phyloP scores from a whole-genome alignment of 2,113 vertebrate genomes.

The Larimichthys polyactis region DNA sequence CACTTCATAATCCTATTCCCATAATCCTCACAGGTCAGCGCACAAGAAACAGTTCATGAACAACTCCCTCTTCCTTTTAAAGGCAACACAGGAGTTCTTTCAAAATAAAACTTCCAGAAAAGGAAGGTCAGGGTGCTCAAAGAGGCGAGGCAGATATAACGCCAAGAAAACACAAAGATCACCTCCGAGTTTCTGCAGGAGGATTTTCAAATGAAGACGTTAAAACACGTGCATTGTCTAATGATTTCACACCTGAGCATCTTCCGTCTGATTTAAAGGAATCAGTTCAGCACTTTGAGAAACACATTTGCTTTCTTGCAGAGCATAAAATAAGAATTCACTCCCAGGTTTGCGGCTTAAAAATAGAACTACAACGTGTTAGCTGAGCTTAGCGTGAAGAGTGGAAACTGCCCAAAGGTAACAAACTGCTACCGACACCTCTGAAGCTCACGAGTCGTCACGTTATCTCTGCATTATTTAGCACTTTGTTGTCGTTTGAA shows the following conservation, averaged over 20 bases:
- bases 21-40: constrained; percentile 70
- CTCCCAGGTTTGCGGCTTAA: neutral
- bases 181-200: neutral
- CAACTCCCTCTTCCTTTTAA: constrained; percentile 36
- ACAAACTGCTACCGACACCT: neutral
- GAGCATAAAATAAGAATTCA: neutral
- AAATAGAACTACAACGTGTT: neutral
- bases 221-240: neutral
- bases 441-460: neutral
- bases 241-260: accelerated
- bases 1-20: constrained; percentile 79
- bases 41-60: constrained; percentile 26
- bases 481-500: no score
- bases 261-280: neutral
- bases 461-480: no score
- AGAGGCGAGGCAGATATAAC: neutral
- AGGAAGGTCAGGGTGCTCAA: neutral
- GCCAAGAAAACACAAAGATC: no score
- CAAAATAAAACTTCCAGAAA: constrained; percentile 8
- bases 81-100: constrained; percentile 21
- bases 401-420: neutral
- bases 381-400: neutral
- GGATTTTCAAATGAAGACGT: neutral
- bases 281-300: neutral
- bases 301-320: neutral